These are phyloP conservation scores for Neolamprologus toae DNA, from an alignment of 2,113 vertebrate genomes.

Conservation along the genomic window DNA sequence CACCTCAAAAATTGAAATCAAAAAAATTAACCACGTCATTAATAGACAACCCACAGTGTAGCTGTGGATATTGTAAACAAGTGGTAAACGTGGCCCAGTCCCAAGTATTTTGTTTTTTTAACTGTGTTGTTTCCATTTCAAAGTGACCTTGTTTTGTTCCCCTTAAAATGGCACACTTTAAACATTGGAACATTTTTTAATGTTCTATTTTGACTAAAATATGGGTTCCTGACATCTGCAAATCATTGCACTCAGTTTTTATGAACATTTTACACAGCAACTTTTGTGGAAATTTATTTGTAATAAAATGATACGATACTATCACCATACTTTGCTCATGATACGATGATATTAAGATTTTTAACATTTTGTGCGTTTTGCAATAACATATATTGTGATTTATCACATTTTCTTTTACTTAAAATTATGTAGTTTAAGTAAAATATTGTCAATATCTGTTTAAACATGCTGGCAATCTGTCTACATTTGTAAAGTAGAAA, in stretches of 20 bases:
- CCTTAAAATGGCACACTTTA: not conserved
- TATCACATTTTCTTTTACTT: not conserved
- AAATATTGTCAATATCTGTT: not conserved
- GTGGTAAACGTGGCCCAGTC: not conserved
- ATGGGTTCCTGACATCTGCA: not conserved
- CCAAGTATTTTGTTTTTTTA: not conserved
- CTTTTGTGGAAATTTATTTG: not conserved
- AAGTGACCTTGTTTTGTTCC: not conserved
- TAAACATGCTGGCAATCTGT: not conserved
- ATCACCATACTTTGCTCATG: not conserved
- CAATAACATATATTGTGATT: not conserved
- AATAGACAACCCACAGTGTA: not conserved
- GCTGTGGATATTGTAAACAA: not conserved
- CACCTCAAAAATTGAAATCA: not conserved
- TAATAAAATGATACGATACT: not conserved
- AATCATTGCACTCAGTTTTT: not conserved
- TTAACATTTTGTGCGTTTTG: not conserved
- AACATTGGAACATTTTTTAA: not conserved
- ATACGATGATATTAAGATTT: not conserved
- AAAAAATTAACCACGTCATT: not conserved
- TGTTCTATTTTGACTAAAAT: not conserved
- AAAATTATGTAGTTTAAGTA: not conserved
- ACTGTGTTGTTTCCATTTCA: not conserved
- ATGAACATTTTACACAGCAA: not conserved
- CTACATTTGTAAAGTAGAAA: not conserved